These are phyloP conservation scores for Lepus timidus DNA, from an alignment of 2,113 vertebrate genomes.

Conservation along the genomic window DNA sequence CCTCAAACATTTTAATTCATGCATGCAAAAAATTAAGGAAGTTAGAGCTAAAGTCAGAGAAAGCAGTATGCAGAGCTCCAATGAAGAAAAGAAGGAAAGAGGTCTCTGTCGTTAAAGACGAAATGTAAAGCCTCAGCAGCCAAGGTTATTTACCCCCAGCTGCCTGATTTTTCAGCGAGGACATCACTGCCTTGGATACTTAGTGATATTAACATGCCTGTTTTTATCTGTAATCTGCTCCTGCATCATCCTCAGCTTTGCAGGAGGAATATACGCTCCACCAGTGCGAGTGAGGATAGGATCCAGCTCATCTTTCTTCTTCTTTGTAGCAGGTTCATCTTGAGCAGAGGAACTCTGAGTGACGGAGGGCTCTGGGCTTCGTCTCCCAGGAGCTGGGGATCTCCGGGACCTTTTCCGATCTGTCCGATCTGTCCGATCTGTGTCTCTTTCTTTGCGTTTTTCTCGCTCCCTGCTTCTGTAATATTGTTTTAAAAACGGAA, in stretches of 20 bases:
- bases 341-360: constrained; percentile 81
- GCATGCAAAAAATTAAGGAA: neutral
- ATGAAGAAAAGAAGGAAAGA: neutral
- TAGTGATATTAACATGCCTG: constrained; percentile 87
- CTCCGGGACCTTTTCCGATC: constrained; percentile 91
- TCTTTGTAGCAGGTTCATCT: constrained; percentile 91
- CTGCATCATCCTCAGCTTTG: constrained; percentile 98
- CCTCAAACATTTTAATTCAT: constrained; percentile 42
- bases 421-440: constrained; percentile 85
- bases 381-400: constrained; percentile 87
- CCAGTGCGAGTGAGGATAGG: constrained; percentile 97
- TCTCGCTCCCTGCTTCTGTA: constrained; percentile 83
- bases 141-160: neutral
- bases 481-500: constrained; percentile 41
- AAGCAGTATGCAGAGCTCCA: neutral
- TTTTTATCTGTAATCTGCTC: constrained; percentile 98
- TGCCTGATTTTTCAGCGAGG: neutral
- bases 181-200: neutral
- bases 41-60: neutral
- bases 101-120: neutral
- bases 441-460: constrained; percentile 87
- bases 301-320: constrained; percentile 97
- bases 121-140: neutral
- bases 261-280: constrained; percentile 98
- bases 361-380: constrained; percentile 80